These are phyloP conservation scores for Podarcis siculus DNA, from an alignment of 2,797 vertebrate species.

Conservation along the genomic window DNA sequence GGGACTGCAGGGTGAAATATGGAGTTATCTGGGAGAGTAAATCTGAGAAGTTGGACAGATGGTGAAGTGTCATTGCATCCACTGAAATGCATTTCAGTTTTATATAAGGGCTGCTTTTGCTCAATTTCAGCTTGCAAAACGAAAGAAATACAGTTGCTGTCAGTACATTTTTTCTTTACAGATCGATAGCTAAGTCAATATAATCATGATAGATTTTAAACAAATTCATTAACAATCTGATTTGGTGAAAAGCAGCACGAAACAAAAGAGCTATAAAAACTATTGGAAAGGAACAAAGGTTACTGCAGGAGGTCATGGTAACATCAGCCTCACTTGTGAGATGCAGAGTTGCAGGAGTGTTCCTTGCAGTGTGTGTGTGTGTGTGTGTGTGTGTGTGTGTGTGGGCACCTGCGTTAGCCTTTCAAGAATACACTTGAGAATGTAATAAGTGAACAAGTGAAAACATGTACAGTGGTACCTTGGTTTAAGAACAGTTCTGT, in stretches of 20 bases:
- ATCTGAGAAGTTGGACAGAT: slow-evolving; percentile 87
- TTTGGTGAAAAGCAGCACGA: neutral
- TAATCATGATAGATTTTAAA: slow-evolving; percentile 52
- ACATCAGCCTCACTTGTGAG: neutral
- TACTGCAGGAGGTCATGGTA: slow-evolving; percentile 21
- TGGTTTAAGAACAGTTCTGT: too few species aligned
- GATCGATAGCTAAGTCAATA: slow-evolving; percentile 65
- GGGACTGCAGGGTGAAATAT: slow-evolving; percentile 83
- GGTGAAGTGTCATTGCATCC: slow-evolving; percentile 78
- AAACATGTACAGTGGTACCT: too few species aligned
- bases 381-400: neutral
- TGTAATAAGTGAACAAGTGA: neutral
- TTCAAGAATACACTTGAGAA: neutral
- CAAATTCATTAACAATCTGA: slow-evolving; percentile 43
- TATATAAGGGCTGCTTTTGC: slow-evolving; percentile 76
- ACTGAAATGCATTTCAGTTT: slow-evolving; percentile 83
- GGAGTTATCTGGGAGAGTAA: slow-evolving; percentile 85
- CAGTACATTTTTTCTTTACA: slow-evolving; percentile 45
- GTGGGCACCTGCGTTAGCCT: too few species aligned
- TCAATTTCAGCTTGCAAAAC: slow-evolving; percentile 74
- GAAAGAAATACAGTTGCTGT: slow-evolving; percentile 56
- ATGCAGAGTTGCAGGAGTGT: too few species aligned
- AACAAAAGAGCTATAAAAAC: slow-evolving; percentile 4
- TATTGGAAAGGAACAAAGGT: slow-evolving; percentile 46
- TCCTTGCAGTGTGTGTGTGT: neutral